Conservation (phyloP, 1,140 invertebrate species). For the Galendromus occidentalis region DNA sequence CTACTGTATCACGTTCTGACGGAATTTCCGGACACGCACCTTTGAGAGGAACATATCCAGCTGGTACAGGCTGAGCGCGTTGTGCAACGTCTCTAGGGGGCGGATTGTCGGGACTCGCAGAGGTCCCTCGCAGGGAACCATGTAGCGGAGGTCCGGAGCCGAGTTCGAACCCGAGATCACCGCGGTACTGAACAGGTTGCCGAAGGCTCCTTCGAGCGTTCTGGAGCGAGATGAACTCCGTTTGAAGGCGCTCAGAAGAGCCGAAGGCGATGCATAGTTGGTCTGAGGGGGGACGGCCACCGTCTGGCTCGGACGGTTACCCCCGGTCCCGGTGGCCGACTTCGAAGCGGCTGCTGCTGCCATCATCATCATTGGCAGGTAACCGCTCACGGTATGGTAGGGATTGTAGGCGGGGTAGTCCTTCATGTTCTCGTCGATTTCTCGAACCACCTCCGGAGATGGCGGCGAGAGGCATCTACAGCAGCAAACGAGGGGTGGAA, state of each 20-base stretch:
- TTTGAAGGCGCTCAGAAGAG: conserved; percentile 3
- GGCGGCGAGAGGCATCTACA: conserved; percentile 4
- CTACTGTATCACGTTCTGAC: not conserved
- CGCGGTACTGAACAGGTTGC: conserved; percentile 71
- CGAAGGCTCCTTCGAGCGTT: conserved; percentile 33
- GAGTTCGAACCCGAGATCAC: conserved; percentile 79
- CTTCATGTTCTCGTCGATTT: not conserved
- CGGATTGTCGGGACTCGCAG: conserved; percentile 76
- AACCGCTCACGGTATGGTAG: not conserved
- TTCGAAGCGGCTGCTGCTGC: not conserved
- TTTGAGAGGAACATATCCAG: conserved; percentile 53
- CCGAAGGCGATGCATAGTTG: not conserved
- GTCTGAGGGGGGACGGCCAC: not conserved
- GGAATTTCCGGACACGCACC: not conserved
- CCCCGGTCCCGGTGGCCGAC: not conserved
- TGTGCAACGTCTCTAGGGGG: conserved; percentile 83
- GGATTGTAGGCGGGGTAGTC: not conserved
- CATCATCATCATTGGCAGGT: not conserved
- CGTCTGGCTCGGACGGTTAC: too few species aligned
- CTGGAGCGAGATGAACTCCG: not conserved
- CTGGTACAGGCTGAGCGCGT: conserved; percentile 71
- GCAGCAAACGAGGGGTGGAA: not conserved
- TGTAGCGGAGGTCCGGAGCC: conserved; percentile 66
- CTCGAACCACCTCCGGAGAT: not conserved
- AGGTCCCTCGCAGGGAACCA: conserved; percentile 49